Percentiles rank a stretch among this genome's conserved stretches.
These are phyloP conservation scores for Ammodytes dubius DNA, from an alignment of 2,113 vertebrate species.

Conservation along the genomic window DNA sequence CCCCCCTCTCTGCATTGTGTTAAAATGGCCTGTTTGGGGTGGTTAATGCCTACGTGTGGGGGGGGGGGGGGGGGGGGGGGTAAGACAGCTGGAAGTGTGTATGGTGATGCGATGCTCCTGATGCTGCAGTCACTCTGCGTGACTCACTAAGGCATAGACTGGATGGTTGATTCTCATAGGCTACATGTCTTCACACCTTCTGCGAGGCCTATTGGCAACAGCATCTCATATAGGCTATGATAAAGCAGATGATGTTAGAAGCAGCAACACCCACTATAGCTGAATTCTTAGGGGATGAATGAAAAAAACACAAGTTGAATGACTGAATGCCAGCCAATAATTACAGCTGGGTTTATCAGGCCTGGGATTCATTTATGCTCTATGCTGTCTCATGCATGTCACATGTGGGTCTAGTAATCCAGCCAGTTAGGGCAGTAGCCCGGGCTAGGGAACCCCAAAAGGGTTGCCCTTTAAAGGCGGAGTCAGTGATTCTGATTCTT, in stretches of 20 bases:
- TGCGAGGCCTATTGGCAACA: conserved; percentile 1
- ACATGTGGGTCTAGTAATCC: background rate
- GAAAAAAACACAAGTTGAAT: background rate
- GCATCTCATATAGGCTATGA: background rate
- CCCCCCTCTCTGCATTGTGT: fast-evolving
- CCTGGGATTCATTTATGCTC: conserved; percentile 1
- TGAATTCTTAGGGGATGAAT: background rate
- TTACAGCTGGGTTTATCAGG: background rate
- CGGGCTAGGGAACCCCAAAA: background rate
- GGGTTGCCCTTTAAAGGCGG: too few species aligned
- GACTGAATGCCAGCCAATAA: background rate
- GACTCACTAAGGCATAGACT: conserved; percentile 58
- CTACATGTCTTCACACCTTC: background rate
- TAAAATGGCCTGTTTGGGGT: background rate
- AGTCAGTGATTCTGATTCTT: background rate
- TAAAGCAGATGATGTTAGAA: fast-evolving
- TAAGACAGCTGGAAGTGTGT: background rate
- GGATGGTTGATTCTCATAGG: conserved; percentile 22
- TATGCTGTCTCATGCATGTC: background rate
- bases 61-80: too few species aligned
- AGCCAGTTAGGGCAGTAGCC: background rate
- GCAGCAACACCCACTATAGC: background rate
- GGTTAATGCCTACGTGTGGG: too few species aligned
- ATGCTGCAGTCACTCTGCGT: conserved; percentile 67
- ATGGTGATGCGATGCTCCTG: conserved; percentile 12